These are phyloP conservation scores for Atta texana DNA, from an alignment of 1,140 invertebrate genomes.

Conservation along the genomic window DNA sequence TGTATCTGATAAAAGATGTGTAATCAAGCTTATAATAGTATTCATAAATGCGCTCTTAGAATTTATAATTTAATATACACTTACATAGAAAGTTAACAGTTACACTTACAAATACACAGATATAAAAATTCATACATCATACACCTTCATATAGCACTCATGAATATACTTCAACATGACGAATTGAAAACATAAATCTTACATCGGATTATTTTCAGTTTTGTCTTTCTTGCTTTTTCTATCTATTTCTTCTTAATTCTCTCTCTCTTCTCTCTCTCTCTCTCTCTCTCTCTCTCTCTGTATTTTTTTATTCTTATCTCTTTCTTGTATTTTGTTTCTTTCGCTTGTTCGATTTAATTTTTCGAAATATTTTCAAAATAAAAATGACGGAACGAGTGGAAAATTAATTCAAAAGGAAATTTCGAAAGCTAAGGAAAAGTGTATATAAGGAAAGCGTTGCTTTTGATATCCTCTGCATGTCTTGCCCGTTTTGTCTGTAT, in stretches of 20 bases:
- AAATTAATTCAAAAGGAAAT: slow-evolving; percentile 42
- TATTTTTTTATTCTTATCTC: slow-evolving; percentile 7
- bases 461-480: slow-evolving; percentile 74
- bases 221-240: slow-evolving; percentile 63
- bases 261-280: slow-evolving; percentile 9
- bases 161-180: slow-evolving; percentile 1
- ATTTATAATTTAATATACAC: not conserved
- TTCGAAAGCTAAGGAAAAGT: slow-evolving; percentile 4
- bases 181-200: slow-evolving; percentile 60
- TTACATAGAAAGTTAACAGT: slow-evolving; percentile 62
- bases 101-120: slow-evolving; percentile 68
- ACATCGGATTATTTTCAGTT: slow-evolving; percentile 67
- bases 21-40: not conserved
- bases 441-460: slow-evolving; percentile 69
- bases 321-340: slow-evolving; percentile 29
- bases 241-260: slow-evolving; percentile 59
- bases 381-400: slow-evolving; percentile 17
- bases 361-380: slow-evolving; percentile 18
- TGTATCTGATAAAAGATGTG: not conserved
- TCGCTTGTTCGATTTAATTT: slow-evolving; percentile 49
- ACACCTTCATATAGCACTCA: slow-evolving; percentile 35
- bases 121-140: slow-evolving; percentile 46
- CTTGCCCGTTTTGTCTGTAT: slow-evolving; percentile 70
- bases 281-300: not conserved
- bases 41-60: slow-evolving; percentile 18